phyloP scores from a whole-genome alignment of 2,113 vertebrate genomes.

The Alosa alosa region DNA sequence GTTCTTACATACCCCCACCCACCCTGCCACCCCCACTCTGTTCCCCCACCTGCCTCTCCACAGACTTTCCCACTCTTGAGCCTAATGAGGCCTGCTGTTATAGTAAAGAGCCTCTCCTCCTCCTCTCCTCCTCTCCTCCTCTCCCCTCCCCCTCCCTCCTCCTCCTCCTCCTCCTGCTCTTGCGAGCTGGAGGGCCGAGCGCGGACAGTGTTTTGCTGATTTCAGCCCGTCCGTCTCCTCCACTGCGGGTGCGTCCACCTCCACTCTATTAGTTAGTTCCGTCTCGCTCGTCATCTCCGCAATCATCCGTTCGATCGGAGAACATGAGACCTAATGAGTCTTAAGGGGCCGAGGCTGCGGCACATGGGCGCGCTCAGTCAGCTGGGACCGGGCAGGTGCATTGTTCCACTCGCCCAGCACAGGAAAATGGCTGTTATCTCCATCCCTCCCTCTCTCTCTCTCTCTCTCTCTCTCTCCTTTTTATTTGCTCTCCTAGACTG shows the following conservation, averaged over 20 bases:
- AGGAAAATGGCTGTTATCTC: slow-evolving; percentile 5
- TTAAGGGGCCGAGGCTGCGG: slow-evolving; percentile 64
- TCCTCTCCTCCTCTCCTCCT: background rate
- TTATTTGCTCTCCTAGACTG: slow-evolving; percentile 49
- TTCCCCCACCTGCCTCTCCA: slow-evolving; percentile 39
- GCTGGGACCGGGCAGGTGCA: slow-evolving; percentile 40
- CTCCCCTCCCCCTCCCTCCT: background rate
- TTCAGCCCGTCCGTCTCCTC: background rate
- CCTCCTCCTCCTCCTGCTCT: background rate
- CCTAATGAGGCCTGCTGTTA: slow-evolving; percentile 73
- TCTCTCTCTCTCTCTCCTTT: slow-evolving; percentile 51
- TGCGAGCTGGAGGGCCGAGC: background rate
- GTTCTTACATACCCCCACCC: slow-evolving; percentile 51
- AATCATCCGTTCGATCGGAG: slow-evolving; percentile 58
- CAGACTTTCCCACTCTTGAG: slow-evolving; percentile 47
- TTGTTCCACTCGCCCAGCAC: slow-evolving; percentile 42
- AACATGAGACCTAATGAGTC: slow-evolving; percentile 75
- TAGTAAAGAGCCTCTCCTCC: slow-evolving; percentile 59
- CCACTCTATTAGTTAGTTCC: slow-evolving; percentile 53
- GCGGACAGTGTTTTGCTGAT: background rate
- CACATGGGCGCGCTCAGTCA: slow-evolving; percentile 39
- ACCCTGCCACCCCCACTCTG: slow-evolving; percentile 1
- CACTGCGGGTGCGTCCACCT: slow-evolving; percentile 11
- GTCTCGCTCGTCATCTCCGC: slow-evolving; percentile 50
- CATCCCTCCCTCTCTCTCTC: background rate